Conservation (phyloP, 2,797 vertebrate genomes). For the Pseudochaenichthys georgianus region DNA sequence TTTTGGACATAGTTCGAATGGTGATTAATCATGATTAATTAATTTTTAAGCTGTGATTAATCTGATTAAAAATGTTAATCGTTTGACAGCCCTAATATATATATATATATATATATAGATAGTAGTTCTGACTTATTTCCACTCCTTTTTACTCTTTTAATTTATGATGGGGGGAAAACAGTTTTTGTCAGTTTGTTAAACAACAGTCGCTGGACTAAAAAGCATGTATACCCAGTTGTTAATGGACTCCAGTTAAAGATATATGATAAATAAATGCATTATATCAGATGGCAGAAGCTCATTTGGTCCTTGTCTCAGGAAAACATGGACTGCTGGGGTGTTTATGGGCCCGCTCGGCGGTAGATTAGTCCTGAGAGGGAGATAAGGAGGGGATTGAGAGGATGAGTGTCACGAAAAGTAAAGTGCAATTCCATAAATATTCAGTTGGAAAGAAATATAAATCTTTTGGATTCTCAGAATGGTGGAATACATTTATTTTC, state of each 20-base stretch:
- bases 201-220: neutral
- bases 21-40: too few species aligned
- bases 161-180: neutral
- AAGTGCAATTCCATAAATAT: conserved; percentile 45
- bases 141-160: neutral
- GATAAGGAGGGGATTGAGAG: conserved; percentile 9
- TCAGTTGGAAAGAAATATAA: conserved; percentile 22
- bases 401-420: conserved; percentile 23
- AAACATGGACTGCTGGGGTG: conserved; percentile 35
- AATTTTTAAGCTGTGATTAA: too few species aligned
- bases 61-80: too few species aligned
- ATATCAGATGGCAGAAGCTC: conserved; percentile 35
- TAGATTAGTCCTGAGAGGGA: conserved; percentile 28
- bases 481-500: neutral
- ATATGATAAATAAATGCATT: too few species aligned
- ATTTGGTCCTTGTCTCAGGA: conserved; percentile 41
- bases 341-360: conserved; percentile 37
- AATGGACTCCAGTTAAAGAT: conserved; percentile 16
- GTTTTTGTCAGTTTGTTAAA: conserved; percentile 2
- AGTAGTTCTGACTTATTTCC: neutral
- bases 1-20: too few species aligned
- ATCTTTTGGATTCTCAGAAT: conserved; percentile 10
- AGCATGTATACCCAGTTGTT: conserved; percentile 19
- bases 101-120: too few species aligned
- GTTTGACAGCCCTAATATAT: too few species aligned